A percentile compares a stretch with the other conserved stretches of the same genome.
Evolutionary conservation across 2,888 invertebrate genomes (phyloP).

Genomic region (Entomobrya multifasciata): DNA sequence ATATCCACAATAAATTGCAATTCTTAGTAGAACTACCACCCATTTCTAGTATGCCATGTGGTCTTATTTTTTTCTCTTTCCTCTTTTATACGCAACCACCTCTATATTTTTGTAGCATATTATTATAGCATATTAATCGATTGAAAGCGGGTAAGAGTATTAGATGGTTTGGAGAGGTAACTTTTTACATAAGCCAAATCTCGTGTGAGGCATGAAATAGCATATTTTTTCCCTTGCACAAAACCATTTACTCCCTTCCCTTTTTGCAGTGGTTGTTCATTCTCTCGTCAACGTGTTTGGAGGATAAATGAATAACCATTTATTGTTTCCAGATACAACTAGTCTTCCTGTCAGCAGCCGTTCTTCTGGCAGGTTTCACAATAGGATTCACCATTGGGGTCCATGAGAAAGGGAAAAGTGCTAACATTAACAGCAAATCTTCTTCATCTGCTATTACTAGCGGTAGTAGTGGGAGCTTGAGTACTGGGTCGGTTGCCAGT

Average conservation of each 20-base stretch:
- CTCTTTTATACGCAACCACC: neutral
- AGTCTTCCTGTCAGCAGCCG: constrained; percentile 74
- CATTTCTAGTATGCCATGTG: neutral
- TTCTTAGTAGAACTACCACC: neutral
- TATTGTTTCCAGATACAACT: constrained; percentile 76
- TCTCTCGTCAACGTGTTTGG: neutral
- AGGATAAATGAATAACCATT: constrained; percentile 42
- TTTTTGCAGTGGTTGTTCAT: neutral
- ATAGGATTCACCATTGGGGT: constrained; percentile 76
- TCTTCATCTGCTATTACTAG: neutral
- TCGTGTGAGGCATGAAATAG: too few relatives aligned
- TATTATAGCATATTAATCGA: constrained; percentile 16
- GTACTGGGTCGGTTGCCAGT: constrained; percentile 43
- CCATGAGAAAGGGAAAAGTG: constrained; percentile 65
- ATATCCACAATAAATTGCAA: constrained; percentile 14
- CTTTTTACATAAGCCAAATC: too few relatives aligned
- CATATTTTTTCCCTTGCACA: too few relatives aligned
- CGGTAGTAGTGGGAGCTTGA: neutral
- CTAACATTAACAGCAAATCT: constrained; percentile 35
- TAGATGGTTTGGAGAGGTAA: too few relatives aligned
- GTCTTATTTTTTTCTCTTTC: neutral
- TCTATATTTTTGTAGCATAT: too few relatives aligned
- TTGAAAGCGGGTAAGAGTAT: neutral
- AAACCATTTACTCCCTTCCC: neutral
- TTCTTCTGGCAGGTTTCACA: constrained; percentile 77